These are phyloP conservation scores for Cydia pomonella DNA, from an alignment of 1,140 invertebrate genomes.

Conservation along the genomic window DNA sequence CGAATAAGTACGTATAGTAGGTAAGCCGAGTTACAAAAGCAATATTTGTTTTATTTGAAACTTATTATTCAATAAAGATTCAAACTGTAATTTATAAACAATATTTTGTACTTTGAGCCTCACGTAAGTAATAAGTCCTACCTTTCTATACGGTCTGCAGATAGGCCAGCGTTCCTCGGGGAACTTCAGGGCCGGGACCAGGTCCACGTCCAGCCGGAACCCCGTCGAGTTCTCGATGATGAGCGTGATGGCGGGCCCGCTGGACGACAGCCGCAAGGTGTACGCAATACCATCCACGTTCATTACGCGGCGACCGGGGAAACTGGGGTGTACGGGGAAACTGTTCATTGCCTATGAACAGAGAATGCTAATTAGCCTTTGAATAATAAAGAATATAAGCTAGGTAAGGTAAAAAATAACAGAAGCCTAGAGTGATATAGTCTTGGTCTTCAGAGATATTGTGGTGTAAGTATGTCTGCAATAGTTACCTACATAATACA, in stretches of 20 bases:
- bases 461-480: too few species aligned
- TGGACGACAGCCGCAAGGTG: constrained; percentile 52
- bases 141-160: constrained; percentile 39
- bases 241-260: constrained; percentile 77
- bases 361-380: neutral
- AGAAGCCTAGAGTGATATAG: too few species aligned
- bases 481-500: too few species aligned
- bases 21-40: too few species aligned
- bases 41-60: too few species aligned
- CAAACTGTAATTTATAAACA: too few species aligned
- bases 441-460: too few species aligned
- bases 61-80: too few species aligned
- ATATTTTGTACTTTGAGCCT: too few species aligned
- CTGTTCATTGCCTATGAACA: constrained; percentile 36
- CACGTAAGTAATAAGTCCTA: neutral
- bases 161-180: constrained; percentile 54
- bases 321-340: constrained; percentile 35
- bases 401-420: too few species aligned
- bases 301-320: constrained; percentile 14
- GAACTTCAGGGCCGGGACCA: constrained; percentile 78
- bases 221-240: constrained; percentile 45
- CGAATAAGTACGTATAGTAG: too few species aligned
- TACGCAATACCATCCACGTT: constrained; percentile 45
- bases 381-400: too few species aligned
- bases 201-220: constrained; percentile 67